Base-by-base conservation (phyloP, 1,140 invertebrate species). In the Drosophila nigrodunni region DNA sequence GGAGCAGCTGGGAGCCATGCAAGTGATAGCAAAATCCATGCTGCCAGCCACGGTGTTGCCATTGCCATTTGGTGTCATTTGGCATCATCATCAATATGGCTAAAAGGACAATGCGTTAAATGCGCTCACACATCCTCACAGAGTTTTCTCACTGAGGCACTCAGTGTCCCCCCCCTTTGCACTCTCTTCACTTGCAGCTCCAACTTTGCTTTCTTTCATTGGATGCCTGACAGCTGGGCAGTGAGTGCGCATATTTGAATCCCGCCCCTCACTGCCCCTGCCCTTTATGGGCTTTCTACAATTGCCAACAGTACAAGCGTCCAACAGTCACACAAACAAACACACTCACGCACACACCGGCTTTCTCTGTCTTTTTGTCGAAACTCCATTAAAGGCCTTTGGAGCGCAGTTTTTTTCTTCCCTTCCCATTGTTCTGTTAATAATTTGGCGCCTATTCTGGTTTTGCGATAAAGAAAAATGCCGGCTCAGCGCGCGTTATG, bases 21-120 rank as follows among this genome's bases (percentile, higher is more conserved):
- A 72, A 77, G 83, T 88, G 83, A 87, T 87, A 88, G 83, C 81
- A 65, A 86, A 88, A 83, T 89, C 83, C 85, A 83, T 80, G 83
- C 83, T 83, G 77, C 62, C 81, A 74, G 74, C 77, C 73, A 85
- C 85, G 85, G 83, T 83, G 74, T 88, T 82, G 82, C 69, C 85
- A 83, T 73, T 82, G 82, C 82, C 82, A 82, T 87, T 87, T 71
- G 77, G 77, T 88, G 85, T 88, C 85, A 89, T 88, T 88, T 89
- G 85, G 85, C 81, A 89, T 89, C 85, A 89, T 89, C 85, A 89
- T 89, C 85, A 89, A 89, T 89, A 89, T 89, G 85, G 85, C 85
- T 89, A 89, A 89, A 89, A 89, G 85, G 81, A 89, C 85, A 89
- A 89, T 89, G 85, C 85, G 85, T 89, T 89, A 89, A 89, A 89